Evolutionary conservation across 1,140 invertebrate genomes (phyloP), one percentile per base, ranked within the genome.

Genomic region (Hycleus phaleratus): DNA sequence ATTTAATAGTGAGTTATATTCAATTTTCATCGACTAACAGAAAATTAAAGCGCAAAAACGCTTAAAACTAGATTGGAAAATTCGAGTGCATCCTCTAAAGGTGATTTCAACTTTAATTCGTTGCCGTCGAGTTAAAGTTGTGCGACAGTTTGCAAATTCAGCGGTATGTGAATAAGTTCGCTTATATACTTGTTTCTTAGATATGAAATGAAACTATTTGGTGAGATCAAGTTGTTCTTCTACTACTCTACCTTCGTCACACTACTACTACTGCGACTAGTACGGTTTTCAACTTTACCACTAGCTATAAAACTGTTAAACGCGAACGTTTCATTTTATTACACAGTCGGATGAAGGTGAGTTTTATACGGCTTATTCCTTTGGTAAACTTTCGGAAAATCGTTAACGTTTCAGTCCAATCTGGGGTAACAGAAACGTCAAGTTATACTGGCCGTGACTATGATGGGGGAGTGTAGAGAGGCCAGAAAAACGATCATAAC

Each of bases 81-180:
- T 18, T 18, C 18, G 18, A 18, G 18, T 18, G 18, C 18, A 18
- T 18, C 18, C 18, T 18, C 18, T 18, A 18, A 18, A 18, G 18
- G 18, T 18, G 18, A 18, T 18, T 18, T 18, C 18, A 18, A 18
- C 18, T 18, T 18, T 18, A 18, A 18, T 18, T 64, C 60, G 64
- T 64, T 54, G 39, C 61, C 46, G 52, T 38, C 42, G 51, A 7
- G 10, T 18, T 18, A 18, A 18, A 18, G 18, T 18, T 32, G 32
- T 11, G 11, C 46, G 57, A 54, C 53, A 65, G 58, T 65, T 65
- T 65, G 63, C 54, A 55, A 62, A 65, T 58, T 60, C 63, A 65
- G 53, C 60, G 57, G 63, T 59, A 62, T 60, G 63, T 62, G 63
- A 65, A 62, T 65, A 62, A 65, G 60, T 47, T 53, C 49, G 56